A percentile compares a stretch with the other conserved stretches of the same genome.
These are phyloP conservation scores for Neuroterus valhalla DNA, from an alignment of 1,140 invertebrate genomes.

Conservation along the genomic window DNA sequence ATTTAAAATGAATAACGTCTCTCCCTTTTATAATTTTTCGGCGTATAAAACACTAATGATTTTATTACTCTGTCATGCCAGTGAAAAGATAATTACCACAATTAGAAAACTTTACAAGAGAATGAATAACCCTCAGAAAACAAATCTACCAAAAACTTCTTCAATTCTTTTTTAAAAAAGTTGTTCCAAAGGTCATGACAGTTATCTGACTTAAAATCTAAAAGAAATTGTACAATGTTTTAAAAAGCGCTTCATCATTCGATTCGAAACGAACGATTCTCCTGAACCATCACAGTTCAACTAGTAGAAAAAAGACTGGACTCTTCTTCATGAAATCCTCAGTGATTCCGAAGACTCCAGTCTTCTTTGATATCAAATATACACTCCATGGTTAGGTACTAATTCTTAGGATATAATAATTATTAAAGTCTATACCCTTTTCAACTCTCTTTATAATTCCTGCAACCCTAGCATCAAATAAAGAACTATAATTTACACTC, in stretches of 20 bases:
- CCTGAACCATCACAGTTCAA: not conserved
- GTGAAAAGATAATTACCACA: not conserved
- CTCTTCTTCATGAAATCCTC: too few relatives aligned
- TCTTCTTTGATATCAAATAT: slow-evolving; percentile 15
- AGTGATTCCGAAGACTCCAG: not conserved
- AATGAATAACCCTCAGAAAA: too few relatives aligned
- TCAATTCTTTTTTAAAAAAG: not conserved
- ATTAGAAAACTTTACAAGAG: too few relatives aligned
- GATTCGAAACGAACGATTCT: not conserved
- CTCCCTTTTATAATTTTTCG: too few relatives aligned
- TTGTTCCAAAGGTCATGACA: not conserved
- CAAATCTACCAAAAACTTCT: not conserved
- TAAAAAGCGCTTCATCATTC: not conserved
- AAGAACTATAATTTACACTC: slow-evolving; percentile 19
- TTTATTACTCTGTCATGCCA: not conserved
- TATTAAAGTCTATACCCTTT: slow-evolving; percentile 24
- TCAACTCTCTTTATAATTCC: slow-evolving; percentile 5
- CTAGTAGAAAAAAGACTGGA: not conserved
- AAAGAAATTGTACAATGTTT: not conserved
- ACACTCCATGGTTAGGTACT: not conserved
- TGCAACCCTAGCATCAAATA: slow-evolving; percentile 18
- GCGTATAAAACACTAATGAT: not conserved
- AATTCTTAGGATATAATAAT: slow-evolving; percentile 14
- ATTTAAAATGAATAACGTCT: slow-evolving; percentile 12
- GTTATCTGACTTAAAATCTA: not conserved